Percentiles rank a stretch among this genome's conserved stretches.
These are phyloP conservation scores for Graptemys geographica DNA, from an alignment of 2,797 vertebrate species.

Conservation along the genomic window DNA sequence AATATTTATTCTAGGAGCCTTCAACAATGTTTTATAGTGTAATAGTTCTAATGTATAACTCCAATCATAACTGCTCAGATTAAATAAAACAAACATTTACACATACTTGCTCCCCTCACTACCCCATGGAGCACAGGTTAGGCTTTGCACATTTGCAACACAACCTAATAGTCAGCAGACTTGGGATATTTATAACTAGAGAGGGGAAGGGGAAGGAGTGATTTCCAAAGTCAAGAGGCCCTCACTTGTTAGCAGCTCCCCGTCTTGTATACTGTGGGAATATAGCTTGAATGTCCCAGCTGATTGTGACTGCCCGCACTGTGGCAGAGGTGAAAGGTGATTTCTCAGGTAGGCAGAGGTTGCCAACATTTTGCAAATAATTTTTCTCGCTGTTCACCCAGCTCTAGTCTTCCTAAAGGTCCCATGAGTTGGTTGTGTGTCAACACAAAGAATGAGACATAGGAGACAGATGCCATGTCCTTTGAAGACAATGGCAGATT, in stretches of 20 bases:
- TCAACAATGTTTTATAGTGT: not conserved
- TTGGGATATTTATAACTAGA: not conserved
- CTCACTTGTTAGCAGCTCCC: not conserved
- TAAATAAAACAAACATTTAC: not conserved
- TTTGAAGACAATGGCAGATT: not conserved
- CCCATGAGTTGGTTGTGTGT: not conserved
- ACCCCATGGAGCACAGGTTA: not conserved
- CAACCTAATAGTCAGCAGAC: not conserved
- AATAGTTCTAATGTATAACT: not conserved
- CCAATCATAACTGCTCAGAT: not conserved
- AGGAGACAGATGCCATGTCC: fast-evolving
- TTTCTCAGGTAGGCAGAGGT: not conserved
- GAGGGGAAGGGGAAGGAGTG: not conserved
- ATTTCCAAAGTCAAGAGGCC: not conserved
- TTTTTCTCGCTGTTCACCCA: not conserved
- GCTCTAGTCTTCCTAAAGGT: not conserved
- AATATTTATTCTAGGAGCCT: not conserved
- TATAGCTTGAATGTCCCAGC: not conserved
- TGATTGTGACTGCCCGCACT: not conserved
- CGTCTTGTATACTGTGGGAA: not conserved
- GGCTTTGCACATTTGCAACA: not conserved
- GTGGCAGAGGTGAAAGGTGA: not conserved
- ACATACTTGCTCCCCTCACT: not conserved
- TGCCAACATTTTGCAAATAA: not conserved
- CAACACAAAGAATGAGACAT: not conserved